These are phyloP conservation scores for Nysson spinosus DNA, from an alignment of 2,888 invertebrate species.

Conservation along the genomic window DNA sequence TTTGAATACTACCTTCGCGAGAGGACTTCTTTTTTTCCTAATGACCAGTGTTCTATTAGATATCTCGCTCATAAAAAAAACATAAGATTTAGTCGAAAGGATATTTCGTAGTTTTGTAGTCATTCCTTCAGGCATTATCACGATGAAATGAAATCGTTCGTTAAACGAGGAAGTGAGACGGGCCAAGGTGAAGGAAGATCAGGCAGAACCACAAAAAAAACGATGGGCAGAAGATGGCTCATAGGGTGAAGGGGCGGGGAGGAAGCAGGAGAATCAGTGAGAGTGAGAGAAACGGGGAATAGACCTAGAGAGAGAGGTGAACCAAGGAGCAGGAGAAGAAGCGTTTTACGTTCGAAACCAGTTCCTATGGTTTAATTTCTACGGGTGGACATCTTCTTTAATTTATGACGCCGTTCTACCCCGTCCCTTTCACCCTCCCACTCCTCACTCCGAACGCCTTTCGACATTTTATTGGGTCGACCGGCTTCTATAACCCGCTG, in stretches of 20 bases:
- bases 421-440: constrained; percentile 30
- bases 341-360: constrained; percentile 69
- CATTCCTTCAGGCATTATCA: constrained; percentile 53
- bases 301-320: not conserved
- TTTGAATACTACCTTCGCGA: not conserved
- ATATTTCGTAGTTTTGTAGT: constrained; percentile 45
- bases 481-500: constrained; percentile 64
- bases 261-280: no score
- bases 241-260: constrained; percentile 27
- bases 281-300: constrained; percentile 21
- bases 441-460: constrained; percentile 60
- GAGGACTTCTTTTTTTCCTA: no score
- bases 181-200: constrained; percentile 24
- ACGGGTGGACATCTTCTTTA: constrained; percentile 73
- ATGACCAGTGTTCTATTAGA: no score
- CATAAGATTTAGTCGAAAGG: constrained; percentile 23
- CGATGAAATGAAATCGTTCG: constrained; percentile 64
- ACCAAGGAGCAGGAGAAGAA: constrained; percentile 31
- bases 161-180: constrained; percentile 61
- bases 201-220: constrained; percentile 10
- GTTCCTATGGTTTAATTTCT: constrained; percentile 75
- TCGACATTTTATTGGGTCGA: constrained; percentile 72
- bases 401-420: constrained; percentile 69
- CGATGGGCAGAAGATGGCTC: constrained; percentile 7
- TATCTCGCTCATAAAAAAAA: constrained; percentile 40